Conservation (phyloP, 2,888 invertebrate species). For the Sinhomidia bicolor region DNA sequence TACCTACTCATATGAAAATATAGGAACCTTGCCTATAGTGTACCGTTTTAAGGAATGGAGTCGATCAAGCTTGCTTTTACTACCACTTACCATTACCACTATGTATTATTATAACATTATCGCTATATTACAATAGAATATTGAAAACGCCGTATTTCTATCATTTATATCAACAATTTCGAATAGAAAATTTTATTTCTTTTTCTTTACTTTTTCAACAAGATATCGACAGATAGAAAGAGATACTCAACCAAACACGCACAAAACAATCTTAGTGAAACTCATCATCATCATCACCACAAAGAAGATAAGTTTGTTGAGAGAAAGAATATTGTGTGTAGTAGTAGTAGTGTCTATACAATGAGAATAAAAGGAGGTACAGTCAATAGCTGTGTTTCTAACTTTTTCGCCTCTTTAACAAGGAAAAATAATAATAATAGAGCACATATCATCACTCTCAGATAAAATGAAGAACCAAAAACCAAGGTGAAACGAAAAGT, state of each 20-base stretch:
- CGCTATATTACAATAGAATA: background rate
- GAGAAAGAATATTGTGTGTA: background rate
- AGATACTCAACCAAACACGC: constrained; percentile 13
- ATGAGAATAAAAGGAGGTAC: constrained; percentile 55
- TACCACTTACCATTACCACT: too few relatives aligned
- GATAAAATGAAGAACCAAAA: constrained; percentile 38
- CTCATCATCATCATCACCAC: constrained; percentile 33
- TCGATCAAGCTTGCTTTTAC: constrained; percentile 38
- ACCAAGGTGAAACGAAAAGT: constrained; percentile 62
- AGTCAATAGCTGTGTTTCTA: constrained; percentile 50
- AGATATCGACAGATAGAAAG: background rate
- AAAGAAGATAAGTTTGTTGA: constrained; percentile 45
- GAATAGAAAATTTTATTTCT: background rate
- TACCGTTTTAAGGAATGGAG: constrained; percentile 23
- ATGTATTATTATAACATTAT: constrained; percentile 32
- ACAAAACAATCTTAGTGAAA: constrained; percentile 44
- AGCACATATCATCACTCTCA: constrained; percentile 10
- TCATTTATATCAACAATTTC: too few relatives aligned
- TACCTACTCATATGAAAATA: too few relatives aligned
- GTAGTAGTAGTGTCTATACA: constrained; percentile 27
- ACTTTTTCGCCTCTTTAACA: background rate
- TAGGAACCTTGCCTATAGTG: background rate
- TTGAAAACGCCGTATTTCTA: background rate
- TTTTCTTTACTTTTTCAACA: background rate
- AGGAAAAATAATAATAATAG: constrained; percentile 13